Conservation (phyloP, 2,888 invertebrate genomes). For the Drosophila putrida region DNA sequence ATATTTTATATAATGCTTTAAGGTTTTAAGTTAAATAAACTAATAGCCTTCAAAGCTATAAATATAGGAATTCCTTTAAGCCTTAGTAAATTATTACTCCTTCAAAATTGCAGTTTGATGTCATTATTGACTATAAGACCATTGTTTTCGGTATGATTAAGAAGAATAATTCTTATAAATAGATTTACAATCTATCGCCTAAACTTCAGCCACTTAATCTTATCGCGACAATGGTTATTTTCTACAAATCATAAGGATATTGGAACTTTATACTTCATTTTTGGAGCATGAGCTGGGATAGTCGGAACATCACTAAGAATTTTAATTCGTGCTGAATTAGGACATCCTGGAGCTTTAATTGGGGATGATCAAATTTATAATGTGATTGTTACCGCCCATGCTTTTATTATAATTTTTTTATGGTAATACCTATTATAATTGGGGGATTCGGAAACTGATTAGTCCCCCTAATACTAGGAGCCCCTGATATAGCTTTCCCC, state of each 20-base stretch:
- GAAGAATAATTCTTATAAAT: conserved; percentile 87
- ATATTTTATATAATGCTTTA: conserved; percentile 61
- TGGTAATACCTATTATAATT: conserved; percentile 91
- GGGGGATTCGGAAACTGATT: conserved; percentile 95
- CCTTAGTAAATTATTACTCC: conserved; percentile 86
- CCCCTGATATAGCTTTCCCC: conserved; percentile 93
- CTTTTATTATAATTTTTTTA: conserved; percentile 93
- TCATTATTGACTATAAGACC: conserved; percentile 85
- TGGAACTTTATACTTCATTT: conserved; percentile 90
- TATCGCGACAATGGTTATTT: conserved; percentile 89
- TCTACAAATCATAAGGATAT: conserved; percentile 92
- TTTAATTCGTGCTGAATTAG: conserved; percentile 57
- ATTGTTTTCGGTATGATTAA: conserved; percentile 85
- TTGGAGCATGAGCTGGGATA: conserved; percentile 89
- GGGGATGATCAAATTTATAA: conserved; percentile 92
- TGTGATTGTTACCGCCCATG: conserved; percentile 92
- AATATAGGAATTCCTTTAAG: conserved; percentile 87
- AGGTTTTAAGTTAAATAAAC: conserved; percentile 84
- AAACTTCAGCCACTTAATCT: conserved; percentile 88
- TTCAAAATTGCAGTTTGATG: conserved; percentile 89
- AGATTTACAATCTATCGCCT: conserved; percentile 89
- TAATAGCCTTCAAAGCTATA: conserved; percentile 89
- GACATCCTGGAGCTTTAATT: conserved; percentile 88
- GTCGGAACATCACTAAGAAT: conserved; percentile 59
- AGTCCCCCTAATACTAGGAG: conserved; percentile 91